These are phyloP conservation scores for Corythaixoides concolor DNA, from an alignment of 2,113 vertebrate genomes.

Conservation along the genomic window DNA sequence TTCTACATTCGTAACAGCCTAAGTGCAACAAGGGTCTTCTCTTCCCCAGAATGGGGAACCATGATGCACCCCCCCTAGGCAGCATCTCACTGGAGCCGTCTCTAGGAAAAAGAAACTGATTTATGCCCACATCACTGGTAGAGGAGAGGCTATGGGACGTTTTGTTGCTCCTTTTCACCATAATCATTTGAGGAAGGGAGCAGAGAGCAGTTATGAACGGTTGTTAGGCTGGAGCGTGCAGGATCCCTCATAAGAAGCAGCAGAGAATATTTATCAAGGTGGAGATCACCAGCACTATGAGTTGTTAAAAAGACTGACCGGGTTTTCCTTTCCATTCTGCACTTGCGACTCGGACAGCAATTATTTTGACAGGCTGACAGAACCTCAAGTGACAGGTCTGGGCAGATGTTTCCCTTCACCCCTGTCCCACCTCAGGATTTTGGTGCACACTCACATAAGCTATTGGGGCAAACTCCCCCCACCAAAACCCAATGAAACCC, in stretches of 20 bases:
- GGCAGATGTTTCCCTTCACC: conserved; percentile 1
- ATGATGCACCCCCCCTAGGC: not conserved
- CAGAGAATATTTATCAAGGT: not conserved
- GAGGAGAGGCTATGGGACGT: not conserved
- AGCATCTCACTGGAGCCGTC: not conserved
- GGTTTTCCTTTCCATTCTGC: not conserved
- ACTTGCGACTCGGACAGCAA: not conserved
- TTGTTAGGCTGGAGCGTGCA: not conserved
- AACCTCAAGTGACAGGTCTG: not conserved
- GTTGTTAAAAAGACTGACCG: not conserved
- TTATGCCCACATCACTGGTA: not conserved
- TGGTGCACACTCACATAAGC: not conserved
- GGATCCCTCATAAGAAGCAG: not conserved
- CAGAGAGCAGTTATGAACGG: not conserved
- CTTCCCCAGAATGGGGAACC: not conserved
- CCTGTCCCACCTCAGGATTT: not conserved
- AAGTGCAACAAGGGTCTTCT: conserved; percentile 65
- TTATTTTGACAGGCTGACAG: not conserved
- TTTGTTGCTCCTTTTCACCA: not conserved
- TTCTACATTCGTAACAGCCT: conserved; percentile 81
- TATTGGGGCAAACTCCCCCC: fast-evolving
- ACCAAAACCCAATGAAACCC: not conserved
- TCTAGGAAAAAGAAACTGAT: not conserved
- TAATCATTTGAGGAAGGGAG: not conserved
- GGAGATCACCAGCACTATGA: not conserved